Evolutionary conservation across 2,888 invertebrate genomes (phyloP).

Genomic region (Branchellion lobata): DNA sequence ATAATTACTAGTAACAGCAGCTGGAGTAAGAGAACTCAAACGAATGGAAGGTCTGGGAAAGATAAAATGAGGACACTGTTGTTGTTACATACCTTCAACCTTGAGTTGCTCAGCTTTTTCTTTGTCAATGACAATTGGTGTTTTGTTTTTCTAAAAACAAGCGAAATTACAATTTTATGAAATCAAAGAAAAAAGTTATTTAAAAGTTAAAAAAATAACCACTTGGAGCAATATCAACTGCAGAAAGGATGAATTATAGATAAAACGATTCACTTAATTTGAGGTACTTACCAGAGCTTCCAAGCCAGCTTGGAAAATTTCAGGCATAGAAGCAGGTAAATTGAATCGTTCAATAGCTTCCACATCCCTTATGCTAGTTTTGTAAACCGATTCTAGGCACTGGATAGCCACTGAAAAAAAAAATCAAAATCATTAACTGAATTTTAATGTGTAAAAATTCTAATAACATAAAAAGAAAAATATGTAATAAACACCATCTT

Average conservation of each 20-base stretch:
- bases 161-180: not conserved
- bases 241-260: too few species aligned
- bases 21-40: not conserved
- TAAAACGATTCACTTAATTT: too few species aligned
- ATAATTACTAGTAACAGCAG: not conserved
- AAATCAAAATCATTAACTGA: not conserved
- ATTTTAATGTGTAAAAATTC: not conserved
- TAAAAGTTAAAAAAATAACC: not conserved
- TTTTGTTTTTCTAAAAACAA: slow-evolving; percentile 47
- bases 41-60: not conserved
- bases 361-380: slow-evolving; percentile 66
- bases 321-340: slow-evolving; percentile 62
- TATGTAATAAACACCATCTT: too few species aligned
- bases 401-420: slow-evolving; percentile 76
- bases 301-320: slow-evolving; percentile 60
- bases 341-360: slow-evolving; percentile 56
- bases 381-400: slow-evolving; percentile 87
- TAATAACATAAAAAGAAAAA: too few species aligned
- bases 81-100: slow-evolving; percentile 72
- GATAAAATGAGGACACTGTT: not conserved
- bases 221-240: too few species aligned
- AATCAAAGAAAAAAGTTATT: slow-evolving; percentile 13
- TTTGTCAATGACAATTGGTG: slow-evolving; percentile 55
- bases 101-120: slow-evolving; percentile 79
- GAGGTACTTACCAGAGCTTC: slow-evolving; percentile 39